Percentiles rank a stretch among this genome's conserved stretches.
phyloP scores from a whole-genome alignment of 2,113 vertebrate species.

The Caranx ignobilis region DNA sequence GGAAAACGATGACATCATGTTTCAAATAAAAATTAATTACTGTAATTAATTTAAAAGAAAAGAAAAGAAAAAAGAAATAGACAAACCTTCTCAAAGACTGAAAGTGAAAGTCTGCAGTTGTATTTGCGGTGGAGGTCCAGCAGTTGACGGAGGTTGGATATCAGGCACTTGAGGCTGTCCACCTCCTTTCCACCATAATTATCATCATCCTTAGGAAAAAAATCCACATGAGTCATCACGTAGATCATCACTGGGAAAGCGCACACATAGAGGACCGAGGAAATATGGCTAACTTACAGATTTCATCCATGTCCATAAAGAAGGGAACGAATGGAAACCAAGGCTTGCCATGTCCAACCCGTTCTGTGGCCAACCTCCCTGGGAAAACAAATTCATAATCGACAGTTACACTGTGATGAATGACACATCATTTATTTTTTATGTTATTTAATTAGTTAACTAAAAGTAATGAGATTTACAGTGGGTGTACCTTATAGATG shows the following conservation, averaged over 20 bases:
- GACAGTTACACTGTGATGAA: too few species aligned
- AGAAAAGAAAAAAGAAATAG: not conserved
- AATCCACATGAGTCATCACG: not conserved
- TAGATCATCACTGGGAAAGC: not conserved
- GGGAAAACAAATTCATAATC: slow-evolving; percentile 11
- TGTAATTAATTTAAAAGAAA: too few species aligned
- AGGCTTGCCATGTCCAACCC: slow-evolving; percentile 91
- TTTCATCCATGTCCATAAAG: slow-evolving; percentile 86
- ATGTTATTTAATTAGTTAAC: too few species aligned
- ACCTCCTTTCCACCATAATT: slow-evolving; percentile 86
- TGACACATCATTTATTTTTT: too few species aligned
- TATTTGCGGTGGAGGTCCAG: slow-evolving; percentile 90
- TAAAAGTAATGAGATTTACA: not conserved
- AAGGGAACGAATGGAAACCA: slow-evolving; percentile 83
- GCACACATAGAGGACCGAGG: not conserved
- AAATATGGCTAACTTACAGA: slow-evolving; percentile 81
- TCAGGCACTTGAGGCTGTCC: slow-evolving; percentile 85
- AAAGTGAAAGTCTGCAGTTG: slow-evolving; percentile 91
- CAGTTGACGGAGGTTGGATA: slow-evolving; percentile 87
- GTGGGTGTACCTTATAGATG: not conserved
- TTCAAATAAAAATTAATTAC: too few species aligned
- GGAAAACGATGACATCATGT: too few species aligned
- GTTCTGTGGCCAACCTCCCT: slow-evolving; percentile 96
- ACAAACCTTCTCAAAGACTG: slow-evolving; percentile 93
- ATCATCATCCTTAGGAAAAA: slow-evolving; percentile 85